A percentile compares a stretch with the other conserved stretches of the same genome.
Evolutionary conservation across 2,888 invertebrate genomes (phyloP).

Genomic region (Leptinotarsa tumamoca): DNA sequence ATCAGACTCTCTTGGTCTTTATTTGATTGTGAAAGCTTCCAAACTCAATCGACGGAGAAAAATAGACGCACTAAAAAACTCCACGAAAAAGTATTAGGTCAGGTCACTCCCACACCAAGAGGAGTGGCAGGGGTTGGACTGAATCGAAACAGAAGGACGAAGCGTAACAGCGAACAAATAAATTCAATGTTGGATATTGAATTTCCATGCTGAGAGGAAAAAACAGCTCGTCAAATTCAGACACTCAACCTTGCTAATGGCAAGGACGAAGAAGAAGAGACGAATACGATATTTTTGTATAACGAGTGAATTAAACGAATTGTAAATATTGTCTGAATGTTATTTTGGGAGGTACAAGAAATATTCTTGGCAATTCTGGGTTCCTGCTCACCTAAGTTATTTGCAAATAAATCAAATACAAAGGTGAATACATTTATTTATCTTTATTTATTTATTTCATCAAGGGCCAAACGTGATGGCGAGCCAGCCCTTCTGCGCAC

Average conservation of each 20-base stretch:
- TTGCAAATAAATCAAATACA: too few relatives aligned
- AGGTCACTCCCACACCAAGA: conserved; percentile 18
- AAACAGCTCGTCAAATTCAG: conserved; percentile 9
- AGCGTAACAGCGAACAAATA: conserved; percentile 13
- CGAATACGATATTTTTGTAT: background rate
- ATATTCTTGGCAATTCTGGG: too few relatives aligned
- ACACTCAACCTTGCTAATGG: background rate
- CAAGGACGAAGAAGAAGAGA: background rate
- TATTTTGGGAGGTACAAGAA: too few relatives aligned
- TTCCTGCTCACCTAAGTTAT: too few relatives aligned
- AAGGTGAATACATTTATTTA: too few relatives aligned
- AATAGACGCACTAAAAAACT: background rate
- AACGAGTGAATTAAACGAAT: background rate
- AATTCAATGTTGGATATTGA: conserved; percentile 11
- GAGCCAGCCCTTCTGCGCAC: too few relatives aligned
- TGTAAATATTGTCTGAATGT: too few relatives aligned
- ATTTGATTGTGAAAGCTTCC: background rate
- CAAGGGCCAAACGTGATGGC: too few relatives aligned
- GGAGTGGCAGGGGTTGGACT: conserved; percentile 18
- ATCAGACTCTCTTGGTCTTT: background rate
- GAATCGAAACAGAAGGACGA: background rate
- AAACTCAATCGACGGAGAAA: conserved; percentile 10
- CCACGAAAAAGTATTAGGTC: conserved; percentile 19
- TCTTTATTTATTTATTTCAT: too few relatives aligned
- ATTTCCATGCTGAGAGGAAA: conserved; percentile 17